Percentiles rank a stretch among this genome's conserved stretches.
Conservation (phyloP, 1,140 invertebrate species). For the Drosophila ercepeae region DNA sequence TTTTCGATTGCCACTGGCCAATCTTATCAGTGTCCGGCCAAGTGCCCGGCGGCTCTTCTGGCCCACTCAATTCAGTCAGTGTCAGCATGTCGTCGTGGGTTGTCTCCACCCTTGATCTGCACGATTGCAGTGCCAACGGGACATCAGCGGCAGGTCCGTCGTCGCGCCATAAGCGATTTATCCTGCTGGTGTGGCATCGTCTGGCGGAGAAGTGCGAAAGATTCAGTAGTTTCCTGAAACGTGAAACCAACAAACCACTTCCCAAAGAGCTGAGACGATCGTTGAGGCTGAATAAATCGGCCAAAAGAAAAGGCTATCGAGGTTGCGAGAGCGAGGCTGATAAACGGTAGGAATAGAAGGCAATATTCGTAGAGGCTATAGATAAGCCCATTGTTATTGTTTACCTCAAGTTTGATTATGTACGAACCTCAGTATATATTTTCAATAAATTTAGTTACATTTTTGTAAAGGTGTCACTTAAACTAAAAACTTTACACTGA, state of each 20-base stretch:
- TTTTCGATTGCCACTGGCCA: conserved; percentile 36
- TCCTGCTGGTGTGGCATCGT: conserved; percentile 56
- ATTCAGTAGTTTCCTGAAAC: conserved; percentile 38
- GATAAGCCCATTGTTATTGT: conserved; percentile 56
- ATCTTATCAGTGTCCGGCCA: conserved; percentile 64
- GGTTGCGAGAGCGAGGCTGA: conserved; percentile 85
- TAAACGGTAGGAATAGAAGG: conserved; percentile 82
- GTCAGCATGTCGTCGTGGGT: conserved; percentile 70
- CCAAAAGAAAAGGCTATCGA: conserved; percentile 84
- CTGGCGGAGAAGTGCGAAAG: conserved; percentile 53
- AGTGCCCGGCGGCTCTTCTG: conserved; percentile 8
- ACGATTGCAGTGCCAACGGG: conserved; percentile 22
- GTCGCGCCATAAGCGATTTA: conserved; percentile 22
- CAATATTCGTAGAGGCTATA: not conserved
- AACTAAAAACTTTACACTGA: not conserved
- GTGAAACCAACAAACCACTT: conserved; percentile 68
- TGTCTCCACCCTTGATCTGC: conserved; percentile 55
- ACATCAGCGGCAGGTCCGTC: conserved; percentile 1
- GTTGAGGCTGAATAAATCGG: conserved; percentile 77
- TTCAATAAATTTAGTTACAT: not conserved
- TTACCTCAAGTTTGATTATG: conserved; percentile 14
- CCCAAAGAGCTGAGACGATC: conserved; percentile 75
- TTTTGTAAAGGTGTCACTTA: not conserved
- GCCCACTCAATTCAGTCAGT: conserved; percentile 47
- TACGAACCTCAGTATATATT: not conserved